These are phyloP conservation scores for Tryphoninae sp. DNA, from an alignment of 2,888 invertebrate species.

Conservation along the genomic window DNA sequence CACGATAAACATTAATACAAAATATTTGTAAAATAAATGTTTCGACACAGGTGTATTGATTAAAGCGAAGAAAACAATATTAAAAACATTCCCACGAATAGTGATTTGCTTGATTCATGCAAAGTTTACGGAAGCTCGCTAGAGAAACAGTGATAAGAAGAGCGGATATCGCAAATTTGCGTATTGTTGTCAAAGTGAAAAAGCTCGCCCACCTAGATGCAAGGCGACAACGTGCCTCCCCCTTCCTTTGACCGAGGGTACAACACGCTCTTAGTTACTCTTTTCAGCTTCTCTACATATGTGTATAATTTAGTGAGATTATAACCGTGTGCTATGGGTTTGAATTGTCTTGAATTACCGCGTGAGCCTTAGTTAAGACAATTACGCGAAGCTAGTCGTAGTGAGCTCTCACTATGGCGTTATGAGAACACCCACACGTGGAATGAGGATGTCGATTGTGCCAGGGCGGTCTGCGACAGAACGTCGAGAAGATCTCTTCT, in stretches of 20 bases:
- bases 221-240: not conserved
- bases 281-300: constrained; percentile 52
- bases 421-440: constrained; percentile 68
- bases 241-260: not conserved
- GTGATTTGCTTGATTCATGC: not conserved
- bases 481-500: constrained; percentile 6
- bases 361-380: constrained; percentile 77
- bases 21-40: too few relatives aligned
- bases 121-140: constrained; percentile 2
- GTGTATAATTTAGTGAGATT: constrained; percentile 72
- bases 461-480: constrained; percentile 32
- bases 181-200: constrained; percentile 5
- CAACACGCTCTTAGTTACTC: constrained; percentile 11
- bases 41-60: too few relatives aligned
- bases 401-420: constrained; percentile 45
- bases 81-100: too few relatives aligned
- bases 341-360: constrained; percentile 75
- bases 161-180: constrained; percentile 9
- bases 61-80: too few relatives aligned
- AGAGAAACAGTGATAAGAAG: constrained; percentile 2
- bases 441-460: constrained; percentile 70
- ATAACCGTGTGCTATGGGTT: constrained; percentile 62
- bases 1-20: too few relatives aligned
- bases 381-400: constrained; percentile 70
- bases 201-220: constrained; percentile 24